A percentile compares a stretch with the other conserved stretches of the same genome.
These are phyloP conservation scores for Julus scandinavius DNA, from an alignment of 2,888 invertebrate species.

Conservation along the genomic window DNA sequence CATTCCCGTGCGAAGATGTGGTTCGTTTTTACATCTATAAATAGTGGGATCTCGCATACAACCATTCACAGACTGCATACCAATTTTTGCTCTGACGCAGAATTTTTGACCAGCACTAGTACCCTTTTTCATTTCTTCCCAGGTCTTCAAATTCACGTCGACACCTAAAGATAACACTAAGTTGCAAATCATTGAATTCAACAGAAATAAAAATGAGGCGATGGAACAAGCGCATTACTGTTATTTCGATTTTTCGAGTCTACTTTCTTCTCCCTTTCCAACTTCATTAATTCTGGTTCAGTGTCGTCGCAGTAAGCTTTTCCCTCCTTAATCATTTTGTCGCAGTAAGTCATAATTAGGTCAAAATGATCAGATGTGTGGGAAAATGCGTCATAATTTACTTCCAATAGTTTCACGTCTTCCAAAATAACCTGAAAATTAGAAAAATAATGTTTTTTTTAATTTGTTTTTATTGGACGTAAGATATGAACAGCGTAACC, in stretches of 20 bases:
- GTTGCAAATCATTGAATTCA: too few species aligned
- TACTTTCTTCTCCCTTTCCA: conserved; percentile 86
- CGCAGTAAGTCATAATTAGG: conserved; percentile 86
- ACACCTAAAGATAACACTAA: conserved; percentile 71
- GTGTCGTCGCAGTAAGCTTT: conserved; percentile 98
- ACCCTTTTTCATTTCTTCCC: conserved; percentile 95
- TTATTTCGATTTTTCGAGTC: conserved; percentile 88
- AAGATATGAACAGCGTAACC: too few species aligned
- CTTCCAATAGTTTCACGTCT: conserved; percentile 89
- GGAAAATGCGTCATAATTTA: conserved; percentile 91
- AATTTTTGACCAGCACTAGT: conserved; percentile 82
- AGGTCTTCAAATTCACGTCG: conserved; percentile 85
- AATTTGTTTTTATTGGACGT: too few species aligned
- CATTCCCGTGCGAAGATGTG: conserved; percentile 91
- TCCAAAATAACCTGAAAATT: conserved; percentile 78
- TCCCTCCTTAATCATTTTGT: conserved; percentile 84
- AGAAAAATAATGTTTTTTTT: not conserved
- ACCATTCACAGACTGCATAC: conserved; percentile 95
- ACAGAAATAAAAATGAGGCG: not conserved
- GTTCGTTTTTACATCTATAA: conserved; percentile 95
- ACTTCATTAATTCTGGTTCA: conserved; percentile 92
- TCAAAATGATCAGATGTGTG: conserved; percentile 98
- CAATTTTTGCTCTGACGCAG: conserved; percentile 96
- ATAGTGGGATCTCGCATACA: conserved; percentile 98
- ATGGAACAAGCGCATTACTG: conserved; percentile 70